Evolutionary conservation across 2,888 invertebrate genomes (phyloP).

Genomic region (Heliconius cydno): DNA sequence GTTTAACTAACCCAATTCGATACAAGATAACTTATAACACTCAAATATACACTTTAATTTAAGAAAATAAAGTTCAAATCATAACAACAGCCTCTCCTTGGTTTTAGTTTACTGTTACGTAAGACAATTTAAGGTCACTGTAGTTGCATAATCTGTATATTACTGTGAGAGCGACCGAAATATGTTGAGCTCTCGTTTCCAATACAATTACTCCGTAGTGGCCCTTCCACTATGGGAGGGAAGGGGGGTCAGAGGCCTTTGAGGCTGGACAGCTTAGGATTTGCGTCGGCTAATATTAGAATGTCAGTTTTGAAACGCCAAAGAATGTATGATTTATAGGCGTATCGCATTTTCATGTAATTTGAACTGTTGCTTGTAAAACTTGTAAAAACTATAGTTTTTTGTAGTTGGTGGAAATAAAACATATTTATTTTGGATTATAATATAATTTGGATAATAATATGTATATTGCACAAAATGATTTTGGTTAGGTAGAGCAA

Average conservation of each 20-base stretch:
- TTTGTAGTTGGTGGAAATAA: constrained; percentile 20
- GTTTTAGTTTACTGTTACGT: constrained; percentile 73
- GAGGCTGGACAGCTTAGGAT: constrained; percentile 49
- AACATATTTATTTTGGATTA: no score
- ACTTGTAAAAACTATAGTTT: no score
- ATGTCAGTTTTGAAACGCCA: constrained; percentile 66
- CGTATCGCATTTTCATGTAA: constrained; percentile 47
- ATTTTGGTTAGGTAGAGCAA: no score
- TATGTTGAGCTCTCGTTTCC: constrained; percentile 57
- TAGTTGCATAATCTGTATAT: constrained; percentile 70
- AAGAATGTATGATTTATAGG: constrained; percentile 52
- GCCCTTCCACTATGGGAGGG: constrained; percentile 39
- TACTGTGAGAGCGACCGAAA: constrained; percentile 60
- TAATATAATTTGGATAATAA: no score
- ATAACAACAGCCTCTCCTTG: constrained; percentile 44
- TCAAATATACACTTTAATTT: constrained; percentile 46
- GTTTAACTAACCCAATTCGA: constrained; percentile 68
- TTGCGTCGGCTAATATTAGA: constrained; percentile 72
- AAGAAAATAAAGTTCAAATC: constrained; percentile 48
- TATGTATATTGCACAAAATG: no score
- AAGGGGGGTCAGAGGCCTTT: constrained; percentile 52
- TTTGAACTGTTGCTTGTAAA: constrained; percentile 43
- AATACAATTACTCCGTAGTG: constrained; percentile 49
- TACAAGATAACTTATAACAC: constrained; percentile 43
- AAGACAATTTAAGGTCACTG: constrained; percentile 74